Evolutionary conservation across 2,113 vertebrate genomes (phyloP).

Genomic region (Ceuthmochares aereus): DNA sequence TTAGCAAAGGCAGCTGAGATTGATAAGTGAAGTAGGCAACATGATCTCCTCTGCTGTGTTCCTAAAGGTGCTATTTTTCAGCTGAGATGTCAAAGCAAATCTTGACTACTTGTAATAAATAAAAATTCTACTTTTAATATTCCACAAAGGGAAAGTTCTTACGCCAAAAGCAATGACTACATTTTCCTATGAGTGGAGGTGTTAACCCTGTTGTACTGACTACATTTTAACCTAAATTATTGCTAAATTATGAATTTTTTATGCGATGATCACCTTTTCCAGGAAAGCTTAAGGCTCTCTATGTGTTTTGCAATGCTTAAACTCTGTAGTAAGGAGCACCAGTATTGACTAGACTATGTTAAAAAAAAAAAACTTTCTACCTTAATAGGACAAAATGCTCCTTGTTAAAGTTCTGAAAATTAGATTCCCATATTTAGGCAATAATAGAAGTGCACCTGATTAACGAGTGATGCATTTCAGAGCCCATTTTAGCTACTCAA

Average conservation of each 20-base stretch:
- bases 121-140: conserved; percentile 30
- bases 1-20: neutral
- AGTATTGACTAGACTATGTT: neutral
- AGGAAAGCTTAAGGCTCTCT: conserved; percentile 13
- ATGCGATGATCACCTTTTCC: neutral
- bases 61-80: conserved; percentile 35
- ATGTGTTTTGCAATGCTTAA: neutral
- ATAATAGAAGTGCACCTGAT: neutral
- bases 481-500: neutral
- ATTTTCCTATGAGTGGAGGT: conserved; percentile 9
- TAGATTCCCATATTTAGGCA: neutral
- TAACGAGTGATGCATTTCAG: conserved; percentile 22
- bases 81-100: conserved; percentile 18
- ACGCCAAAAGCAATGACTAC: conserved; percentile 45
- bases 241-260: conserved; percentile 19
- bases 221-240: conserved; percentile 46
- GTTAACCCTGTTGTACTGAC: conserved; percentile 26
- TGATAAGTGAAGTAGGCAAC: neutral
- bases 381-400: neutral
- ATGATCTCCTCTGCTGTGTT: neutral
- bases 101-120: conserved; percentile 38
- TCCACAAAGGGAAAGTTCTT: conserved; percentile 10
- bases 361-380: neutral
- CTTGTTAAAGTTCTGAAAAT: neutral
- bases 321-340: neutral